Percentiles rank a stretch among this genome's conserved stretches.
phyloP scores from a whole-genome alignment of 2,888 invertebrate species.

The Lasiommata megera region DNA sequence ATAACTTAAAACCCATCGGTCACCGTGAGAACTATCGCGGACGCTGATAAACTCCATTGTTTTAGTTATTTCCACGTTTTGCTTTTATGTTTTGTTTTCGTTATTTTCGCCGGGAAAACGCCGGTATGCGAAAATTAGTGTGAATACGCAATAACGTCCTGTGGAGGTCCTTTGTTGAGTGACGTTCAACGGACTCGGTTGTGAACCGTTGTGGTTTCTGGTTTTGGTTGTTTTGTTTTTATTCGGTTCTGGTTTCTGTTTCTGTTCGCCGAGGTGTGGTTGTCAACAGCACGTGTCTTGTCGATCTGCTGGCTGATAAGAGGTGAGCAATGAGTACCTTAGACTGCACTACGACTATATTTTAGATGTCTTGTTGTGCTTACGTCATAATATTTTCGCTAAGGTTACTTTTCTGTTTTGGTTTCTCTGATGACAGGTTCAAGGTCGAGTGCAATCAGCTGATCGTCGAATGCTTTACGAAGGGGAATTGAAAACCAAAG shows the following conservation, averaged over 20 bases:
- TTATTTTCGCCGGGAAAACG: conserved; percentile 68
- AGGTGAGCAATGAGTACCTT: conserved; percentile 30
- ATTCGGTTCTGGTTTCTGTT: conserved; percentile 23
- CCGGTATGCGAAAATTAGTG: conserved; percentile 55
- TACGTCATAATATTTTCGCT: not conserved
- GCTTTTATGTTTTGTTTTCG: conserved; percentile 46
- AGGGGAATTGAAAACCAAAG: not conserved
- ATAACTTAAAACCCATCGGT: conserved; percentile 30
- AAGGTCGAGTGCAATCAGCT: not conserved
- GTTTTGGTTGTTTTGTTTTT: conserved; percentile 48
- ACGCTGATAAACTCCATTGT: conserved; percentile 29
- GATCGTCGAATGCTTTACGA: not conserved
- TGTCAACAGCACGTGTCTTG: conserved; percentile 53
- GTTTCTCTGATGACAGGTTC: not conserved
- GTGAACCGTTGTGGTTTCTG: conserved; percentile 42
- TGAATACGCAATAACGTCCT: conserved; percentile 46
- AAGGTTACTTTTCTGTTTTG: not conserved
- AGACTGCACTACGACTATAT: not conserved
- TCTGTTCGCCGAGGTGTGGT: conserved; percentile 44
- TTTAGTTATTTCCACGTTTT: conserved; percentile 30
- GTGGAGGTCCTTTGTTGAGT: conserved; percentile 52
- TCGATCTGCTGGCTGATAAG: conserved; percentile 47
- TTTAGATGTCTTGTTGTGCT: not conserved
- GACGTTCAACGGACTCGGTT: conserved; percentile 47
- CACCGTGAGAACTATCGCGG: conserved; percentile 33